Evolutionary conservation across 2,797 vertebrate species (phyloP).

Genomic region (Remorina albescens): DNA sequence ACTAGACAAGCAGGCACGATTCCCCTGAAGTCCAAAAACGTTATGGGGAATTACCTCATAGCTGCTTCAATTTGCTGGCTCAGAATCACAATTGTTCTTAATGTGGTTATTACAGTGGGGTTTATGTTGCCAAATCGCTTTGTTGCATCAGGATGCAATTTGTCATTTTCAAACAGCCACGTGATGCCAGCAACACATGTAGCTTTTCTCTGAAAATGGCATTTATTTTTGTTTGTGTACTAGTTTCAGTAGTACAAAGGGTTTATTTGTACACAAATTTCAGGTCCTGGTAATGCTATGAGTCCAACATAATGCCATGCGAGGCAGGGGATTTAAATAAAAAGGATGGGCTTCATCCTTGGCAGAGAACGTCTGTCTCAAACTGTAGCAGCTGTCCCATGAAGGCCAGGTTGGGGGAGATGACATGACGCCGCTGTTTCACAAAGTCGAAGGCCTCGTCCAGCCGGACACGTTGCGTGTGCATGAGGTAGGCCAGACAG

Average conservation of each 20-base stretch:
- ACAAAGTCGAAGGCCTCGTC: conserved; percentile 92
- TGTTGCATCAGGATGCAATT: neutral
- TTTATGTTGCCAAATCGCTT: conserved; percentile 24
- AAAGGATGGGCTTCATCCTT: conserved; percentile 66
- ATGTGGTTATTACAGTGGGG: conserved; percentile 8
- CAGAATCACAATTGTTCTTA: conserved; percentile 43
- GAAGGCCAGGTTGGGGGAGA: conserved; percentile 91
- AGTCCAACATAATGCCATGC: conserved; percentile 4
- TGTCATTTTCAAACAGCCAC: conserved; percentile 23
- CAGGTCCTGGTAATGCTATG: conserved; percentile 22
- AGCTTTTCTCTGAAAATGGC: conserved; percentile 28
- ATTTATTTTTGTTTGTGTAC: conserved; percentile 8
- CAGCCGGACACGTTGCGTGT: conserved; percentile 85
- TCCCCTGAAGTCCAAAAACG: neutral
- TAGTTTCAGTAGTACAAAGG: neutral
- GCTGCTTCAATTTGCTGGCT: conserved; percentile 55
- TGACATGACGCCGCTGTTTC: conserved; percentile 88
- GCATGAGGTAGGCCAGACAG: conserved; percentile 92
- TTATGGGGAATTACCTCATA: conserved; percentile 35
- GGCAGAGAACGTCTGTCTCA: conserved; percentile 89
- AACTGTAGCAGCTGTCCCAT: conserved; percentile 93
- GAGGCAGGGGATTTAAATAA: neutral
- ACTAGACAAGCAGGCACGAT: conserved; percentile 22
- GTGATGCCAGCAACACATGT: conserved; percentile 55
- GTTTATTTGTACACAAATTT: neutral